Evolutionary conservation across 2,888 invertebrate genomes (phyloP).

Genomic region (Alentia gelatinosa): DNA sequence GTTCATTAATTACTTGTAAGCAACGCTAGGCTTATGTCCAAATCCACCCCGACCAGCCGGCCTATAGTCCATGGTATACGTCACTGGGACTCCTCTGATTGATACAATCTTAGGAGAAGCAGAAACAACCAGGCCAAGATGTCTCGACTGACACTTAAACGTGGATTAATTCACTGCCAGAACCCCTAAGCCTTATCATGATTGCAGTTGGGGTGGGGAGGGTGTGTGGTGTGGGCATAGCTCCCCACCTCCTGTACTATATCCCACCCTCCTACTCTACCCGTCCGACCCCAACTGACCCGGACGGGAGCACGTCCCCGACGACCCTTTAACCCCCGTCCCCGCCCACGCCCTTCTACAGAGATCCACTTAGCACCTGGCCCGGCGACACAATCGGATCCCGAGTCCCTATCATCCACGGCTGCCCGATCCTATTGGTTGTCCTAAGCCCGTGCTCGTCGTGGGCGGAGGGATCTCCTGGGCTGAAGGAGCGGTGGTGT

Average conservation of each 20-base stretch:
- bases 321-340: neutral
- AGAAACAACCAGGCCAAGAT: neutral
- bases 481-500: neutral
- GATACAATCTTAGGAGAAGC: neutral
- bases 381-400: constrained; percentile 12
- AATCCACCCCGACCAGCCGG: no score
- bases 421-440: neutral
- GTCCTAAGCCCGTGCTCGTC: neutral
- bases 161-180: neutral
- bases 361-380: constrained; percentile 43
- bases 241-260: neutral
- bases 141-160: neutral
- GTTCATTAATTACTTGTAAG: no score
- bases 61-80: no score
- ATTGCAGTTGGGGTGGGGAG: neutral
- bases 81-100: neutral
- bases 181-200: constrained; percentile 26
- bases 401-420: constrained; percentile 1
- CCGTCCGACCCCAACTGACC: neutral
- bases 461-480: neutral
- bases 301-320: neutral
- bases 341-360: neutral
- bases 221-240: neutral
- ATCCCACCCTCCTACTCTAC: neutral
- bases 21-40: neutral